Evolutionary conservation across 2,797 vertebrate species (phyloP).

Genomic region (Hydrolagus colliei): DNA sequence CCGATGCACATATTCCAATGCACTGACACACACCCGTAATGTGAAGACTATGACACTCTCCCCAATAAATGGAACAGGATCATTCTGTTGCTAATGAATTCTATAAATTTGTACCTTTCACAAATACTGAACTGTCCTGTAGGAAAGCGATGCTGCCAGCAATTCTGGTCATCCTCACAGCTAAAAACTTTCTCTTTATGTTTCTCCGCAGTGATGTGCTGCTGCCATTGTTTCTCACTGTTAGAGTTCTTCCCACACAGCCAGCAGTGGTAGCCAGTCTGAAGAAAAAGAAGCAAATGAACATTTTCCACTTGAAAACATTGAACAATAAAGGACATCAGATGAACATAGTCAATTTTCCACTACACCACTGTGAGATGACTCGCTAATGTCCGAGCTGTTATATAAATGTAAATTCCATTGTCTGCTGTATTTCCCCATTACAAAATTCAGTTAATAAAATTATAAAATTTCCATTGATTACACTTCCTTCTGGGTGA

Average conservation of each 20-base stretch:
- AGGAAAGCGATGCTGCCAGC: slow-evolving; percentile 97
- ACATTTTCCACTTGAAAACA: background rate
- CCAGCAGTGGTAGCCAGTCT: slow-evolving; percentile 95
- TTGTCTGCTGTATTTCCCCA: no score
- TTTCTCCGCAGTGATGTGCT: slow-evolving; percentile 96
- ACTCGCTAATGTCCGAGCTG: no score
- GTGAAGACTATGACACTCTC: background rate
- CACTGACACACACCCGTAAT: background rate
- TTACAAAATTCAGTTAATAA: no score
- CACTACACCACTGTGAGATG: no score
- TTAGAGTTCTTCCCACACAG: slow-evolving; percentile 98
- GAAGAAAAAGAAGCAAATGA: background rate
- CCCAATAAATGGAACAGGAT: background rate
- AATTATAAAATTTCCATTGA: no score
- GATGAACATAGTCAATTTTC: no score
- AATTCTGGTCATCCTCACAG: slow-evolving; percentile 91
- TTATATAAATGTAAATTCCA: no score
- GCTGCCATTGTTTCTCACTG: slow-evolving; percentile 97
- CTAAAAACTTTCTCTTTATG: slow-evolving; percentile 96
- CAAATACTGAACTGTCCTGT: slow-evolving; percentile 87
- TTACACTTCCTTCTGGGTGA: no score
- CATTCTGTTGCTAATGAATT: background rate
- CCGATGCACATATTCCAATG: no score
- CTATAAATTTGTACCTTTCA: slow-evolving; percentile 69
- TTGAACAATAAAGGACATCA: background rate